These are phyloP conservation scores for Drosophila albomicans DNA, from an alignment of 1,140 invertebrate genomes.

Conservation along the genomic window DNA sequence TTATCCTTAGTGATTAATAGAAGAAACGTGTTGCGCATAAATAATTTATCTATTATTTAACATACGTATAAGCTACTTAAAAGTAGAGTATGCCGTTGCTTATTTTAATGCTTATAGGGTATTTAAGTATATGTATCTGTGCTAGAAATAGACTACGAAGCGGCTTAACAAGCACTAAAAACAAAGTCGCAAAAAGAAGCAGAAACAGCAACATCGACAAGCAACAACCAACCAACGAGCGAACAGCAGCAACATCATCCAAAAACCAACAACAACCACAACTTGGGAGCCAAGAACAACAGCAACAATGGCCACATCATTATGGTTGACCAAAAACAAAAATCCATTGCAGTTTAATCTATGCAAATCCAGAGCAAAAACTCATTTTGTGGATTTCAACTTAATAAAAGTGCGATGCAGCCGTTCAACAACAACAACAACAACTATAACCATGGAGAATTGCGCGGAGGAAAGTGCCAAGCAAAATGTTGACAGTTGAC, in stretches of 20 bases:
- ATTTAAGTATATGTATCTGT: constrained; percentile 19
- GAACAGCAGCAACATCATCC: not conserved
- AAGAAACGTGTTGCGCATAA: too few relatives aligned
- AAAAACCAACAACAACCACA: not conserved
- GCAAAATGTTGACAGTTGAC: constrained; percentile 21
- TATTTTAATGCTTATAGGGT: constrained; percentile 1
- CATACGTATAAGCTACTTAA: too few relatives aligned
- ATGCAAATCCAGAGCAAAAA: constrained; percentile 78
- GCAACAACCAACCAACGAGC: constrained; percentile 27
- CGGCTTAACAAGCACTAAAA: constrained; percentile 69
- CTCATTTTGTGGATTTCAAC: constrained; percentile 78
- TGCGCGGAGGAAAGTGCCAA: not conserved
- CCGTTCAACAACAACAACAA: constrained; percentile 4
- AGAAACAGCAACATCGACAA: constrained; percentile 26
- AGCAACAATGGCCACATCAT: constrained; percentile 47
- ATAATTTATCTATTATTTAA: too few relatives aligned
- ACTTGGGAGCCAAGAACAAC: constrained; percentile 7
- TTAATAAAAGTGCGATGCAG: constrained; percentile 67
- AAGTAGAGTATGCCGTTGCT: not conserved
- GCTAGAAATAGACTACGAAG: constrained; percentile 29
- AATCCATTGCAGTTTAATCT: constrained; percentile 73
- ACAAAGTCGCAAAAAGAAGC: constrained; percentile 38
- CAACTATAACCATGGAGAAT: not conserved
- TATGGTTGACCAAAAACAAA: constrained; percentile 47
- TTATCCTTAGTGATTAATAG: too few relatives aligned